phyloP scores from a whole-genome alignment of 2,888 invertebrate species.

The Zygogramma bicolorata region DNA sequence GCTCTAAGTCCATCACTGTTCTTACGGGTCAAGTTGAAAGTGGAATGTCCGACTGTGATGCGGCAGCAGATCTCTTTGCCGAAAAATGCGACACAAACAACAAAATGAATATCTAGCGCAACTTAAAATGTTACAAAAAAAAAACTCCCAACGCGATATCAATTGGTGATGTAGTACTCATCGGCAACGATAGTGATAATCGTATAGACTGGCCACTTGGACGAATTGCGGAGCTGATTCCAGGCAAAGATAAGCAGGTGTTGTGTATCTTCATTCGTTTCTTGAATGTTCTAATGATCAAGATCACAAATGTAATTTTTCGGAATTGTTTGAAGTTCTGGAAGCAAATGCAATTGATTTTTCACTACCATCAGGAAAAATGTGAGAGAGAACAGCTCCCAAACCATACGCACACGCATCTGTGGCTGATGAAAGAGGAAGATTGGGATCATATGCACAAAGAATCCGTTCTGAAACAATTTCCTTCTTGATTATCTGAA shows the following conservation, averaged over 20 bases:
- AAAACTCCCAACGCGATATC: slow-evolving; percentile 13
- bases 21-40: slow-evolving; percentile 36
- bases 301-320: no score
- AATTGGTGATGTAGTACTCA: slow-evolving; percentile 38
- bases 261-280: no score
- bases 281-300: no score
- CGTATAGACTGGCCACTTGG: slow-evolving; percentile 31
- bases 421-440: no score
- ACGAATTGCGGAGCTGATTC: slow-evolving; percentile 27
- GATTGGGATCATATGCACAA: no score
- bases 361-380: no score
- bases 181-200: slow-evolving; percentile 39
- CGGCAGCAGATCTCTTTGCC: slow-evolving; percentile 34
- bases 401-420: no score
- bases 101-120: slow-evolving; percentile 45
- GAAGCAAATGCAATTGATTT: no score
- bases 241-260: slow-evolving; percentile 33
- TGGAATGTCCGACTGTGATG: slow-evolving; percentile 42
- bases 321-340: no score
- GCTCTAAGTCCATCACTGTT: slow-evolving; percentile 51
- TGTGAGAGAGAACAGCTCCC: no score
- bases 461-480: no score
- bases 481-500: no score
- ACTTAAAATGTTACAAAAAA: slow-evolving; percentile 14
- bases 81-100: slow-evolving; percentile 38